A percentile compares a stretch with the other conserved stretches of the same genome.
Evolutionary conservation across 2,113 vertebrate species (phyloP).

Genomic region (Lontra canadensis): DNA sequence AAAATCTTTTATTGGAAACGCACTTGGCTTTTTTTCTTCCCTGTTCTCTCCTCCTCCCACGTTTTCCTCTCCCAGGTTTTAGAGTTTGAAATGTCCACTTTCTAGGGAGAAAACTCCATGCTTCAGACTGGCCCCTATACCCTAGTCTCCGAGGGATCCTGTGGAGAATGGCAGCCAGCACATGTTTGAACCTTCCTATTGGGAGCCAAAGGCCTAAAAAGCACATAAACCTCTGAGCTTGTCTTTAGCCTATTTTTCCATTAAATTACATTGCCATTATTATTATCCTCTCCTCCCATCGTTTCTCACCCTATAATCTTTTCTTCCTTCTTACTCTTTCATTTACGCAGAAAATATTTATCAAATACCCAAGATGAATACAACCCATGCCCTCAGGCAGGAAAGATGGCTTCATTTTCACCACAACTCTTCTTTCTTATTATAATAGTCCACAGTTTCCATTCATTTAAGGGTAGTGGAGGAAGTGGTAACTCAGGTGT

Average conservation of each 20-base stretch:
- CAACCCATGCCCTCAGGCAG: background rate
- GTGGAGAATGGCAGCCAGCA: background rate
- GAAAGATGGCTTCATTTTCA: constrained; percentile 40
- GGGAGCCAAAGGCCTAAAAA: background rate
- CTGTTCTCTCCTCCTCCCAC: background rate
- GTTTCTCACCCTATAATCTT: constrained; percentile 34
- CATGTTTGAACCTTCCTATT: background rate
- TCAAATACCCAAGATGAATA: constrained; percentile 46
- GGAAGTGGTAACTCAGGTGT: constrained; percentile 52
- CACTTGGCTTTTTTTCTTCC: background rate
- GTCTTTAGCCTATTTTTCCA: constrained; percentile 35
- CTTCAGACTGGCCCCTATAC: background rate
- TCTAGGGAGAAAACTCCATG: background rate
- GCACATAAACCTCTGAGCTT: background rate
- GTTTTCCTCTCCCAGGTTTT: constrained; percentile 35
- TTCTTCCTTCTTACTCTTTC: constrained; percentile 43
- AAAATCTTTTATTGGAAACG: constrained; percentile 46
- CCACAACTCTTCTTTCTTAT: constrained; percentile 11
- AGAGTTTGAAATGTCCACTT: background rate
- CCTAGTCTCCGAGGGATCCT: background rate
- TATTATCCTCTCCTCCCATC: background rate
- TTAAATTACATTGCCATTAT: constrained; percentile 39
- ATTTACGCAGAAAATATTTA: constrained; percentile 53
- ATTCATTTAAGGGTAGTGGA: constrained; percentile 10
- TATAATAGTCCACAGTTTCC: constrained; percentile 15